A percentile compares a stretch with the other conserved stretches of the same genome.
Evolutionary conservation across 2,888 invertebrate genomes (phyloP).

Genomic region (Agriopis leucophaearia): DNA sequence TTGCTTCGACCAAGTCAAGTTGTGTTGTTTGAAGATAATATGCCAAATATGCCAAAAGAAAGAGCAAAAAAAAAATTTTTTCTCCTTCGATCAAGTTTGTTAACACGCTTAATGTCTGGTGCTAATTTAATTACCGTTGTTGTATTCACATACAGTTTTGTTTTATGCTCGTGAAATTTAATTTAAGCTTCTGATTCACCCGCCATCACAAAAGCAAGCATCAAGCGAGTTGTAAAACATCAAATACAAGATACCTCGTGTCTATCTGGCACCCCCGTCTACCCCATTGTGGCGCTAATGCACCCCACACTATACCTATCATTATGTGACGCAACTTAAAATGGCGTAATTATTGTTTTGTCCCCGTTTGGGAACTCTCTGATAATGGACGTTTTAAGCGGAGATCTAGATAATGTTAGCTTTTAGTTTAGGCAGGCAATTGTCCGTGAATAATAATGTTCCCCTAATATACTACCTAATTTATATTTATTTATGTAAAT

Average conservation of each 20-base stretch:
- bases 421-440: slow-evolving; percentile 23
- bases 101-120: too few species aligned
- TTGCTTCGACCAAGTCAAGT: too few species aligned
- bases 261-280: slow-evolving; percentile 50
- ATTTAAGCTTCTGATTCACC: slow-evolving; percentile 2
- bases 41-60: too few species aligned
- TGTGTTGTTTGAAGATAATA: too few species aligned
- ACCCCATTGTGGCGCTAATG: slow-evolving; percentile 74
- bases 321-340: slow-evolving; percentile 79
- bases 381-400: slow-evolving; percentile 67
- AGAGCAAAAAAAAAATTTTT: too few species aligned
- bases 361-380: slow-evolving; percentile 63
- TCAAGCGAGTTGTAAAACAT: slow-evolving; percentile 41
- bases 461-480: neutral
- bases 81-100: too few species aligned
- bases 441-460: neutral
- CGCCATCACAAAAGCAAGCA: slow-evolving; percentile 11
- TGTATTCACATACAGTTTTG: neutral
- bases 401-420: slow-evolving; percentile 37
- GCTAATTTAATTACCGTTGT: too few species aligned
- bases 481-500: too few species aligned
- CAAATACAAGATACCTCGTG: slow-evolving; percentile 47
- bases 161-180: neutral
- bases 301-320: slow-evolving; percentile 70
- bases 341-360: slow-evolving; percentile 80